Evolutionary conservation across 2,113 vertebrate genomes (phyloP), one percentile per base, ranked within the genome.

Genomic region (Monarcha castaneiventris): DNA sequence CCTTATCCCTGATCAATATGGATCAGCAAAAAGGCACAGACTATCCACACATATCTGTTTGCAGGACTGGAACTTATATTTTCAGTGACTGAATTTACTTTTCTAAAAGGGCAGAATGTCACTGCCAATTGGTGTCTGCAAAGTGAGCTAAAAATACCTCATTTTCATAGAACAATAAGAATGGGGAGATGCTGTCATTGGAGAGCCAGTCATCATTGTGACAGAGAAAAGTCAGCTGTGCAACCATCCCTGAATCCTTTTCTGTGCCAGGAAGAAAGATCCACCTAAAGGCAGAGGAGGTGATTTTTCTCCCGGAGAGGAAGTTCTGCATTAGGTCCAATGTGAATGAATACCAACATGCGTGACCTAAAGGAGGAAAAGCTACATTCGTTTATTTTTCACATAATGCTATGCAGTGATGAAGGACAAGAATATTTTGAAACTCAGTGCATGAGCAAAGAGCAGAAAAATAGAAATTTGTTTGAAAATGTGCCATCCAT

Each of bases 1-100:
- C 67, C 94, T 93, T 89, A 95, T 96, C 72, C 87, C 61, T 3
- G 16, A 97, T 96, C 95, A 96, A 94, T 92, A 94, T 48, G 56
- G 63, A 84, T 95, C 75, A 74, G 90, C 82, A 86, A 59, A 89
- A 81, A 94, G 51, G 75, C 78, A 87, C 39, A 44, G 66, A 80
- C 87, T 89, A 62, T 62, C 52, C 46, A 59, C 78, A 79, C 33
- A 10, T 39, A 43, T 56, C 75, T 76, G 39, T 92, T 88, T 71
- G 39, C 75, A 64, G 48, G 32, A 90, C 52, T 84, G 35, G 39
- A 52, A 83, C 75, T 69, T 81, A 11, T 1, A 9, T 66, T 91
- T 93, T 79, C 75, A 79, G 82, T 73, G 78, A 43, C 55, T 66
- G 58, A 91, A 90, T 68, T 91, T 83, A 82, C 81, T 87, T 85